Evolutionary conservation across 1,140 invertebrate genomes (phyloP).

Genomic region (Physella acuta): DNA sequence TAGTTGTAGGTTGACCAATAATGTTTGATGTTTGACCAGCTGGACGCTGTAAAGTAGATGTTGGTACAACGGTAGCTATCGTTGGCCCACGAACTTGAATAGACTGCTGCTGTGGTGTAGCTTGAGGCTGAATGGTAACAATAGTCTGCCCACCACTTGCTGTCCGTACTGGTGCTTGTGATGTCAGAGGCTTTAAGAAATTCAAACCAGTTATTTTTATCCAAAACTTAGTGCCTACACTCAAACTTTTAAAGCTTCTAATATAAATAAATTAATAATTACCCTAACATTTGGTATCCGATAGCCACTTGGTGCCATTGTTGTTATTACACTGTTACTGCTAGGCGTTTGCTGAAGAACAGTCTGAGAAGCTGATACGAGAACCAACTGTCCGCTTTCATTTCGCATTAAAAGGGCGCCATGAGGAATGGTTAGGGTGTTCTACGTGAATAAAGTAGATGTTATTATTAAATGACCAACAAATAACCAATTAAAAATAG

Average conservation of each 20-base stretch:
- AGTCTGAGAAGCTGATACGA: constrained; percentile 64
- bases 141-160: constrained; percentile 13
- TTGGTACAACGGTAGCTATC: constrained; percentile 9
- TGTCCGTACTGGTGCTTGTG: constrained; percentile 11
- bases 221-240: too few relatives aligned
- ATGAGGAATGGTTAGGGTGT: constrained; percentile 61
- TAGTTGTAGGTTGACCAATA: constrained; percentile 7
- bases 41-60: constrained; percentile 9
- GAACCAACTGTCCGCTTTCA: constrained; percentile 90
- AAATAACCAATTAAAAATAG: too few relatives aligned
- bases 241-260: too few relatives aligned
- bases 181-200: constrained; percentile 18
- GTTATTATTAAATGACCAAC: too few relatives aligned
- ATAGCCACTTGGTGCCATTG: constrained; percentile 18
- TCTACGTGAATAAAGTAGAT: too few relatives aligned
- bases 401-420: constrained; percentile 87
- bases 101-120: constrained; percentile 6
- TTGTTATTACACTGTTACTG: constrained; percentile 25
- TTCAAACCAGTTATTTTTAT: too few relatives aligned
- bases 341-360: constrained; percentile 25
- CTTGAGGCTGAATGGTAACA: constrained; percentile 24
- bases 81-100: constrained; percentile 7
- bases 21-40: neutral
- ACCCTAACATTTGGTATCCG: constrained; percentile 33
- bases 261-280: constrained; percentile 11